Conservation (phyloP, 2,113 vertebrate genomes). For the Gasterosteus aculeatus region DNA sequence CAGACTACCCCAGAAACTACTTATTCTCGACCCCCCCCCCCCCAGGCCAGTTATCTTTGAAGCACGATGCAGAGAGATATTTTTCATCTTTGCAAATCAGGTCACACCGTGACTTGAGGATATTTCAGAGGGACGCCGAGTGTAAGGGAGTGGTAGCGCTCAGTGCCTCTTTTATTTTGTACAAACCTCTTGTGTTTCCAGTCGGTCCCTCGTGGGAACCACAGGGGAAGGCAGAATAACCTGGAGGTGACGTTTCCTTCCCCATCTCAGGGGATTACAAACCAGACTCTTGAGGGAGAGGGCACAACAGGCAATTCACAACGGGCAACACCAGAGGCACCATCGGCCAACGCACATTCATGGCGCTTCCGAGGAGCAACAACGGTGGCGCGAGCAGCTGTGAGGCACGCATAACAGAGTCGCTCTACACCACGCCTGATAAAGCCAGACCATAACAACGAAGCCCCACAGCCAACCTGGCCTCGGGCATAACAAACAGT, state of each 20-base stretch:
- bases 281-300: slow-evolving; percentile 15
- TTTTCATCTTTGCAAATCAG: slow-evolving; percentile 54
- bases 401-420: slow-evolving; percentile 52
- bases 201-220: background rate
- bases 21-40: slow-evolving; percentile 12
- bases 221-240: background rate
- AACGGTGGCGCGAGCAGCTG: slow-evolving; percentile 50
- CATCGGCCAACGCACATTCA: slow-evolving; percentile 15
- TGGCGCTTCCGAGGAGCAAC: slow-evolving; percentile 18
- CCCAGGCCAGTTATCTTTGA: slow-evolving; percentile 42
- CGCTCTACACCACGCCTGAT: slow-evolving; percentile 43
- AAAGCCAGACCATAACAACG: slow-evolving; percentile 67
- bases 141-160: background rate
- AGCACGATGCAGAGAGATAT: slow-evolving; percentile 35
- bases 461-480: slow-evolving; percentile 46
- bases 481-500: slow-evolving; percentile 75
- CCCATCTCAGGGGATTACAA: slow-evolving; percentile 8
- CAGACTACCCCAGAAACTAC: slow-evolving; percentile 6
- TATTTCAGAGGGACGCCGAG: slow-evolving; percentile 16
- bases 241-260: slow-evolving; percentile 22
- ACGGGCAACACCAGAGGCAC: slow-evolving; percentile 42
- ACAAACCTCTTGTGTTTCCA: background rate
- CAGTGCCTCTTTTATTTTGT: background rate
- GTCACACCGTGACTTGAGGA: slow-evolving; percentile 34
- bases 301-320: background rate